Conservation (phyloP, 2,113 vertebrate species). For the Antigone vipio region DNA sequence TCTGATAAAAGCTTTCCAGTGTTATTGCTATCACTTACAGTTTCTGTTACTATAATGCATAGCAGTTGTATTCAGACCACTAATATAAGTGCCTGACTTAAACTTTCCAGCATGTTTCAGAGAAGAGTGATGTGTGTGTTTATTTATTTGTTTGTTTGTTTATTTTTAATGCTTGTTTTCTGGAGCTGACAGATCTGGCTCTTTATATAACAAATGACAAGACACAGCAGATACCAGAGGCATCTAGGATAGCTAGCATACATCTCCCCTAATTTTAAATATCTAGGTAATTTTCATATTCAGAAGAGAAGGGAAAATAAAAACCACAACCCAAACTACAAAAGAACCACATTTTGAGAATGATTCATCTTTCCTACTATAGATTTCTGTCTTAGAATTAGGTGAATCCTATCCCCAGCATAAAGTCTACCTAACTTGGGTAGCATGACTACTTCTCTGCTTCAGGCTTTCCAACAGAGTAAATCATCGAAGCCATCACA, state of each 20-base stretch:
- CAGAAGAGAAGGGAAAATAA: not conserved
- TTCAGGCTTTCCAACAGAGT: not conserved
- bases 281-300: not conserved
- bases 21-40: conserved; percentile 17
- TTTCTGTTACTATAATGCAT: conserved; percentile 2
- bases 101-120: not conserved
- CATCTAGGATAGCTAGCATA: not conserved
- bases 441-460: not conserved
- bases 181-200: not conserved
- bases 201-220: not conserved
- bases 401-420: not conserved
- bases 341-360: not conserved
- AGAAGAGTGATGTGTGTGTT: not conserved
- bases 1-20: conserved; percentile 35
- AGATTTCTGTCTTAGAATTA: not conserved
- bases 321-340: too few relatives aligned
- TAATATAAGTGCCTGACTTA: not conserved
- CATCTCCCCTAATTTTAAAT: not conserved
- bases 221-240: not conserved
- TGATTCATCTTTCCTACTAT: not conserved
- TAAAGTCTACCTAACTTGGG: not conserved
- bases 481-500: not conserved
- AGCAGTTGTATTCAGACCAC: not conserved
- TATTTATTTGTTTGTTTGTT: not conserved
- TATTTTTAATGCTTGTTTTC: not conserved